A percentile compares a stretch with the other conserved stretches of the same genome.
Evolutionary conservation across 2,113 vertebrate species (phyloP).

Genomic region (Gadus macrocephalus): DNA sequence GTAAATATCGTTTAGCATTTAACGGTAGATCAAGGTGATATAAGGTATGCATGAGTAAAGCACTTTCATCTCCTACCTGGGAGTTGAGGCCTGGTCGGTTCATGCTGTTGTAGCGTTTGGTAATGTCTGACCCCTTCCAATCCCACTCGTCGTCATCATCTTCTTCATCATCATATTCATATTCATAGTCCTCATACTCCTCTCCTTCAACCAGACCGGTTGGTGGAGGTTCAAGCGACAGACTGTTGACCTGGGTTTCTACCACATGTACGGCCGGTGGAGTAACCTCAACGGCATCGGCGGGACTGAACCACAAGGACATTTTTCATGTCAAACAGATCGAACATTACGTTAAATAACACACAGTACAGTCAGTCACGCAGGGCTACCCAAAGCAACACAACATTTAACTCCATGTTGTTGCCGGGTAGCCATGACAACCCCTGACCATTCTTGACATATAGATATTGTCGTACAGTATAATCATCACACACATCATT

Average conservation of each 20-base stretch:
- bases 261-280: no score
- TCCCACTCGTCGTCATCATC: slow-evolving; percentile 76
- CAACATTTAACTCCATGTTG: neutral
- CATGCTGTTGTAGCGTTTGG: slow-evolving; percentile 47
- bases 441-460: no score
- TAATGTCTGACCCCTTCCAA: slow-evolving; percentile 67
- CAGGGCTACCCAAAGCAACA: no score
- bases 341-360: neutral
- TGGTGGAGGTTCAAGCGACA: slow-evolving; percentile 17
- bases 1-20: neutral
- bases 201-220: neutral
- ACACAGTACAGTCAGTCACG: neutral
- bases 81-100: slow-evolving; percentile 54
- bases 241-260: neutral
- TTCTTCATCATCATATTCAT: slow-evolving; percentile 50
- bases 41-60: neutral
- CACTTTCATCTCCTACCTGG: slow-evolving; percentile 65
- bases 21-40: neutral
- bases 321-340: neutral
- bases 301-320: slow-evolving; percentile 1
- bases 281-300: no score
- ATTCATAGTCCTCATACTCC: slow-evolving; percentile 44
- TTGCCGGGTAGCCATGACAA: no score
- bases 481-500: no score
- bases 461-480: no score